phyloP scores from a whole-genome alignment of 2,888 invertebrate species.

The Drosophila prostipennis region DNA sequence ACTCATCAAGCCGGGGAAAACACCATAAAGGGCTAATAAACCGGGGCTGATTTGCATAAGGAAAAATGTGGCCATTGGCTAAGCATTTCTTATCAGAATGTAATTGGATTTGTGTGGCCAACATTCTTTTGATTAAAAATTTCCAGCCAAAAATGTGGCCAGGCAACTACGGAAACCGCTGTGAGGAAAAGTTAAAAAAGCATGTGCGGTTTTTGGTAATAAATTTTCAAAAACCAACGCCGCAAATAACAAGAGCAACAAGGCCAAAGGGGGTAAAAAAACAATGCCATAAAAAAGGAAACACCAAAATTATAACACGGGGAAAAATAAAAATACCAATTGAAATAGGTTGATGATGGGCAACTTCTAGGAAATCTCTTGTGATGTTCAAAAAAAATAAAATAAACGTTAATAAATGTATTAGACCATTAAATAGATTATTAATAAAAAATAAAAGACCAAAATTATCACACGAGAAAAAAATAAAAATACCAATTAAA shows the following conservation, averaged over 20 bases:
- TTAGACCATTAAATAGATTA: no score
- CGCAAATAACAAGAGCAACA: constrained; percentile 30
- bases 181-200: constrained; percentile 38
- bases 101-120: constrained; percentile 70
- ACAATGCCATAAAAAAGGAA: constrained; percentile 12
- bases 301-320: constrained; percentile 11
- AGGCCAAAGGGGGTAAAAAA: constrained; percentile 12
- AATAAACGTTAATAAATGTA: no score
- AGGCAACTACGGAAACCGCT: constrained; percentile 32
- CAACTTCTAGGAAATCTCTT: not conserved
- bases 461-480: no score
- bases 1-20: constrained; percentile 20
- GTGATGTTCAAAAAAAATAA: no score
- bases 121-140: constrained; percentile 72
- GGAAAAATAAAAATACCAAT: constrained; percentile 31
- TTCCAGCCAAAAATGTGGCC: constrained; percentile 32
- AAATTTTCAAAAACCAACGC: constrained; percentile 57
- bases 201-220: constrained; percentile 55
- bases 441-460: no score
- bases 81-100: constrained; percentile 66
- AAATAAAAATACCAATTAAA: no score
- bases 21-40: constrained; percentile 73
- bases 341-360: not conserved
- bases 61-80: constrained; percentile 57
- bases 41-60: constrained; percentile 73